Percentiles rank a stretch among this genome's conserved stretches.
Evolutionary conservation across 2,797 vertebrate genomes (phyloP).

Genomic region (Dermochelys coriacea): DNA sequence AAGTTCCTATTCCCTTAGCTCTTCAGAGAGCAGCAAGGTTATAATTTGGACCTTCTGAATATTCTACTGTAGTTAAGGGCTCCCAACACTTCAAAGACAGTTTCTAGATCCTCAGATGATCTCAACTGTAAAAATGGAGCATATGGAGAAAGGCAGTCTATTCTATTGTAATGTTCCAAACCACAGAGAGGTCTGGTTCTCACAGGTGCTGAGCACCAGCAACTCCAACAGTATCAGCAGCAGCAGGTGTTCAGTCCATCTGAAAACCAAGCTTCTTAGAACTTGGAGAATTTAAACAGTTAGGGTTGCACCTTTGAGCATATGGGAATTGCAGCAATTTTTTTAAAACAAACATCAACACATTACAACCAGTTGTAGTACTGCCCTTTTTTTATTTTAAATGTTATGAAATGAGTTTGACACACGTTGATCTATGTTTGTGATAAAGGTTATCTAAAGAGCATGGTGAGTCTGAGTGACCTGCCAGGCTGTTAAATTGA

Average conservation of each 20-base stretch:
- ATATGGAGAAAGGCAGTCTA: conserved; percentile 10
- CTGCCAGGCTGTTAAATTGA: background rate
- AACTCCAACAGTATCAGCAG: background rate
- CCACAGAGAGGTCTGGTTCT: conserved; percentile 10
- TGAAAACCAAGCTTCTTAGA: background rate
- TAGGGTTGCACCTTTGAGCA: conserved; percentile 18
- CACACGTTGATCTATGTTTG: conserved; percentile 40
- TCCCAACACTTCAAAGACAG: background rate
- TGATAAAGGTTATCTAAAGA: conserved; percentile 68
- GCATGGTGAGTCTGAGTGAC: conserved; percentile 10
- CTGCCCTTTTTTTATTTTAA: conserved; percentile 66
- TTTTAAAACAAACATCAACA: conserved; percentile 25
- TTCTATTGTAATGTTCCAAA: background rate
- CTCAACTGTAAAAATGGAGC: background rate
- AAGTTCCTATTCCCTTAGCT: background rate
- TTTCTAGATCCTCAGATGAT: conserved; percentile 26
- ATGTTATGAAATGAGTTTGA: conserved; percentile 58
- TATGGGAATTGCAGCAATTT: background rate
- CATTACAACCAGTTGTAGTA: conserved; percentile 19
- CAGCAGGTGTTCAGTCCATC: background rate
- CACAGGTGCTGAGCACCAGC: background rate
- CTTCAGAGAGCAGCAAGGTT: background rate
- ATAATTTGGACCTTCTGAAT: background rate
- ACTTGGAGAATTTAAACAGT: conserved; percentile 13
- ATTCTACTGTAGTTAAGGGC: background rate